phyloP scores from a whole-genome alignment of 53 echinoderm and acorn worm species.

The Hippasteria phrygiana region DNA sequence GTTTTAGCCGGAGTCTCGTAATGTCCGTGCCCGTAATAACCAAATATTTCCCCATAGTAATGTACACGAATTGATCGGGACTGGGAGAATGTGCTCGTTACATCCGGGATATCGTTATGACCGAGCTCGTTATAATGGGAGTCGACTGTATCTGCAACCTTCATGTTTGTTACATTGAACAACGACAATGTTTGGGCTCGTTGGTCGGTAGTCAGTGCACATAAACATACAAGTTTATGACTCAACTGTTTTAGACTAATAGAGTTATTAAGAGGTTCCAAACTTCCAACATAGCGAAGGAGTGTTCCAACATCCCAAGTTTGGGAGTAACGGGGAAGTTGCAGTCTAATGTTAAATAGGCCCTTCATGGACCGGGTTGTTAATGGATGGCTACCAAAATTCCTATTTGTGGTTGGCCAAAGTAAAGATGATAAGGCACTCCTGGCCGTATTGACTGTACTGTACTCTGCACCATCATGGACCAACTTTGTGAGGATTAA shows the following conservation, averaged over 20 bases:
- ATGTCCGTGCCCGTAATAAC: too few relatives aligned
- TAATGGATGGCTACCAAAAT: background rate
- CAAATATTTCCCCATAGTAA: too few relatives aligned
- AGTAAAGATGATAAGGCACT: conserved; percentile 5
- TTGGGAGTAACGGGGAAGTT: background rate
- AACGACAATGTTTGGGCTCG: background rate
- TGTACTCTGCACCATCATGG: background rate
- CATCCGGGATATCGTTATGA: too few relatives aligned
- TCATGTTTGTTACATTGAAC: background rate
- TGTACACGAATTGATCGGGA: too few relatives aligned
- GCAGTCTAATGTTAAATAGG: background rate
- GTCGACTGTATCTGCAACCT: background rate
- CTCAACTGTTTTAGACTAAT: background rate
- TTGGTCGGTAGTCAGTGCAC: background rate
- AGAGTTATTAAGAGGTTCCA: background rate
- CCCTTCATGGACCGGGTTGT: conserved; percentile 1
- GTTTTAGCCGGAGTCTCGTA: too few relatives aligned
- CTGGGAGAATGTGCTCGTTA: too few relatives aligned
- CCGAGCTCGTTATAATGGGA: too few relatives aligned
- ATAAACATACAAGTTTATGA: background rate
- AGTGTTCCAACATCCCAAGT: background rate
- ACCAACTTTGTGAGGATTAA: background rate
- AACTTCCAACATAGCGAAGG: background rate
- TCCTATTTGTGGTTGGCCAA: background rate
- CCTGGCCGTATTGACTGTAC: background rate